Conservation (phyloP, 2,113 vertebrate species). For the Serranochromis macrocephalus region DNA sequence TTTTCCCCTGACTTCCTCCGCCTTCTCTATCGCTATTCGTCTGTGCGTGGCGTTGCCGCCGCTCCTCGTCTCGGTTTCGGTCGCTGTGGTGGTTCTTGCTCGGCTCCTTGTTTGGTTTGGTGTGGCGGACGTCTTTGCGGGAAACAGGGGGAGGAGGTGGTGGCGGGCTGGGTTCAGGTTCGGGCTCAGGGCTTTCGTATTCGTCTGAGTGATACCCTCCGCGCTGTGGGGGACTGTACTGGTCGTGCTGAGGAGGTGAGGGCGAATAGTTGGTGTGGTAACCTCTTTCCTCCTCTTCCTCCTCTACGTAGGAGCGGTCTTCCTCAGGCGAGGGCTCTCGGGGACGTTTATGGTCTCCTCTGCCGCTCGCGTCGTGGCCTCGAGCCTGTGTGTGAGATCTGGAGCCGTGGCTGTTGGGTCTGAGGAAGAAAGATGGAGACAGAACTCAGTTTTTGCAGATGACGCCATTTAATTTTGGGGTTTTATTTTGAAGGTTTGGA, state of each 20-base stretch:
- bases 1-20: constrained; percentile 50
- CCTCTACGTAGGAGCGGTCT: constrained; percentile 44
- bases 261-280: constrained; percentile 79
- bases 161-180: constrained; percentile 42
- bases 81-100: constrained; percentile 53
- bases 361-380: background rate
- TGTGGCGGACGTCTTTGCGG: constrained; percentile 50
- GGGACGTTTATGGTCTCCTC: constrained; percentile 64
- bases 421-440: background rate
- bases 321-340: constrained; percentile 71
- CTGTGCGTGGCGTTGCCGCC: constrained; percentile 32
- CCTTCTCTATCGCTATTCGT: background rate
- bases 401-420: constrained; percentile 44
- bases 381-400: constrained; percentile 38
- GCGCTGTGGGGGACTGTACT: constrained; percentile 67
- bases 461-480: background rate
- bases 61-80: constrained; percentile 27
- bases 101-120: constrained; percentile 56
- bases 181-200: constrained; percentile 73
- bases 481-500: background rate
- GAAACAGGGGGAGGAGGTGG: constrained; percentile 28
- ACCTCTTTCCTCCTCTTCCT: constrained; percentile 65
- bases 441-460: background rate
- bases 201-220: constrained; percentile 71
- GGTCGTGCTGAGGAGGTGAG: constrained; percentile 67